Evolutionary conservation across 53 echinoderm and acorn worm genomes (phyloP).

Genomic region (Zoroaster sp.): DNA sequence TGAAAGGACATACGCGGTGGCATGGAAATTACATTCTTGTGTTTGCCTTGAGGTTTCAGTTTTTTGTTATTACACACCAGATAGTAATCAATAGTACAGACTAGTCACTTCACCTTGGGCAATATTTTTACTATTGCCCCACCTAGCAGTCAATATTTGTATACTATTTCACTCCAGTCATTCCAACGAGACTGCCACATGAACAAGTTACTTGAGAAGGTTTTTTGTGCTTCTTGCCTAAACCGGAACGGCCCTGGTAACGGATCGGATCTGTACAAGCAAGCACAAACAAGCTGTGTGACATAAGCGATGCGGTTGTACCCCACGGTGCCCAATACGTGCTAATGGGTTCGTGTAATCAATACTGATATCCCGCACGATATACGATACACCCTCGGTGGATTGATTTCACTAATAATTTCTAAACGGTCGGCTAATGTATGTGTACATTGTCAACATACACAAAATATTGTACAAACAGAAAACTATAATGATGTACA

Average conservation of each 20-base stretch:
- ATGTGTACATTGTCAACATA: not conserved
- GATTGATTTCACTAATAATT: conserved; percentile 18
- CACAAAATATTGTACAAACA: not conserved
- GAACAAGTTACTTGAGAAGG: no score
- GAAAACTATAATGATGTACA: no score
- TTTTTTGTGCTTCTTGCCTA: no score
- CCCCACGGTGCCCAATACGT: conserved; percentile 31
- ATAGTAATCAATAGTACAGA: no score
- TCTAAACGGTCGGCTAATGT: not conserved
- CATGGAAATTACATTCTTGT: no score
- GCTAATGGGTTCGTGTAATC: conserved; percentile 49
- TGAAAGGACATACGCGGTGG: no score
- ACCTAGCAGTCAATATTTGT: not conserved
- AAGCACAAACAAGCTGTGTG: not conserved
- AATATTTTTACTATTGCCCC: not conserved
- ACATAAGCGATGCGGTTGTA: not conserved
- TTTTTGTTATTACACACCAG: no score
- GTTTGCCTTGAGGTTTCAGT: no score
- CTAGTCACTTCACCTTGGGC: no score
- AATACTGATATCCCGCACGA: conserved; percentile 33
- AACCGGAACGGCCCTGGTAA: no score
- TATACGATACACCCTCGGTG: not conserved
- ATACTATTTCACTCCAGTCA: not conserved
- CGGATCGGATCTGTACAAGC: no score
- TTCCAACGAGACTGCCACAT: not conserved